These are phyloP conservation scores for Melanaphis sacchari DNA, from an alignment of 1,140 invertebrate genomes.

Conservation along the genomic window DNA sequence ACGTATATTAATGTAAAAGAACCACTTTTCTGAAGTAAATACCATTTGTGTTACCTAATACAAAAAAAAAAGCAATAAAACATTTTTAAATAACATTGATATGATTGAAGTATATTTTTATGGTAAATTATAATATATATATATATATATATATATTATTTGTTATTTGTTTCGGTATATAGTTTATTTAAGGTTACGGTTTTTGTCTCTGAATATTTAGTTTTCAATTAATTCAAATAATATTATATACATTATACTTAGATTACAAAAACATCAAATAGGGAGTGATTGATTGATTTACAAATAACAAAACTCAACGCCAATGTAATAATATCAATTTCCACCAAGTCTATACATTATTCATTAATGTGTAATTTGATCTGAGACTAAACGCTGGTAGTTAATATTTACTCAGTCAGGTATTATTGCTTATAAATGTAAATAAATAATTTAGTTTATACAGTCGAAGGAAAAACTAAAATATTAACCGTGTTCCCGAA, in stretches of 20 bases:
- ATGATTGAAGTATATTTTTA: too few species aligned
- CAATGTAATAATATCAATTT: neutral
- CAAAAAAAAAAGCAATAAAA: neutral
- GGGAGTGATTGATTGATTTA: neutral
- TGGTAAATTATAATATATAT: too few species aligned
- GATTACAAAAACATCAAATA: neutral
- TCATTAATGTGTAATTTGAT: constrained; percentile 27
- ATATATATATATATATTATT: too few species aligned
- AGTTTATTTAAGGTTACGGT: neutral
- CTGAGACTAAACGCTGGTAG: constrained; percentile 5
- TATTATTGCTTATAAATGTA: constrained; percentile 14
- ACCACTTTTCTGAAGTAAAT: neutral
- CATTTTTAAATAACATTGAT: neutral
- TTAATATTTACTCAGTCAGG: neutral
- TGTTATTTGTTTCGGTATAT: neutral
- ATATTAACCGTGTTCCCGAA: constrained; percentile 16
- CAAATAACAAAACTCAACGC: neutral
- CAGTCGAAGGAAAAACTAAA: neutral
- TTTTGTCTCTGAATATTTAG: neutral
- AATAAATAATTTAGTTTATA: neutral
- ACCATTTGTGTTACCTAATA: accelerated
- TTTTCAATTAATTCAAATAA: neutral
- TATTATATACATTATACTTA: neutral
- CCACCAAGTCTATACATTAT: constrained; percentile 1
- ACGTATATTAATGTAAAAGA: neutral